A percentile compares a stretch with the other conserved stretches of the same genome.
These are phyloP conservation scores for Mastomys coucha DNA, from an alignment of 2,113 vertebrate genomes.

Conservation along the genomic window DNA sequence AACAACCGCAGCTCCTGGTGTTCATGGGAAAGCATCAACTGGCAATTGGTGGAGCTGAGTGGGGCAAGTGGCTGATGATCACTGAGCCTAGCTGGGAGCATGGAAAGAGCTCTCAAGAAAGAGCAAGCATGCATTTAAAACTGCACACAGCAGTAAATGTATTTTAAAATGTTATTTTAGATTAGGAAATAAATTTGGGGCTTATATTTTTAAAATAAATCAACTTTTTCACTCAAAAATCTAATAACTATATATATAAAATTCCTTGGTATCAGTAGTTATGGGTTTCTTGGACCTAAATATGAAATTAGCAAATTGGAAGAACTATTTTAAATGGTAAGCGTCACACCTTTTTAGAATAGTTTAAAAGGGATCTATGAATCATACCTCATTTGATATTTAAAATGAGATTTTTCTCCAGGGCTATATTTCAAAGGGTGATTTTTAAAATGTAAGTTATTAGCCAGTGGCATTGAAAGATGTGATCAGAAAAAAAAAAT, in stretches of 20 bases:
- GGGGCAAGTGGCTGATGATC: too few species aligned
- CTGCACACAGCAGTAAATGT: neutral
- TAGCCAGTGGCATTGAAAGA: neutral
- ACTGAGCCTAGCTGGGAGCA: too few species aligned
- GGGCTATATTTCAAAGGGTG: neutral
- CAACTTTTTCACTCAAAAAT: neutral
- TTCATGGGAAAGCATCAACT: too few species aligned
- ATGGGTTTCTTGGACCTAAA: neutral
- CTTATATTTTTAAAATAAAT: conserved; percentile 12
- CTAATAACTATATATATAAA: neutral
- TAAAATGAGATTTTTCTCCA: conserved; percentile 6
- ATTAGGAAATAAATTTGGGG: neutral
- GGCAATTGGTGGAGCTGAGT: too few species aligned
- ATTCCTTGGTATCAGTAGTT: neutral
- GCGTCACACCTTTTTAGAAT: neutral
- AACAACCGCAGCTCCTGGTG: too few species aligned
- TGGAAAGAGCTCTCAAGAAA: too few species aligned
- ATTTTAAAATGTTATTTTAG: neutral
- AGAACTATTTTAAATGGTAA: neutral
- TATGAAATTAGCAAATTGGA: neutral
- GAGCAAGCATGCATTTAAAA: too few species aligned
- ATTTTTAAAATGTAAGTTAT: neutral
- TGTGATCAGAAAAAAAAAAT: neutral
- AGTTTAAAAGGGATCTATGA: neutral
- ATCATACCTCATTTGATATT: neutral